A percentile compares a stretch with the other conserved stretches of the same genome.
Evolutionary conservation across 2,113 vertebrate genomes (phyloP).

Genomic region (Anas platyrhynchos): DNA sequence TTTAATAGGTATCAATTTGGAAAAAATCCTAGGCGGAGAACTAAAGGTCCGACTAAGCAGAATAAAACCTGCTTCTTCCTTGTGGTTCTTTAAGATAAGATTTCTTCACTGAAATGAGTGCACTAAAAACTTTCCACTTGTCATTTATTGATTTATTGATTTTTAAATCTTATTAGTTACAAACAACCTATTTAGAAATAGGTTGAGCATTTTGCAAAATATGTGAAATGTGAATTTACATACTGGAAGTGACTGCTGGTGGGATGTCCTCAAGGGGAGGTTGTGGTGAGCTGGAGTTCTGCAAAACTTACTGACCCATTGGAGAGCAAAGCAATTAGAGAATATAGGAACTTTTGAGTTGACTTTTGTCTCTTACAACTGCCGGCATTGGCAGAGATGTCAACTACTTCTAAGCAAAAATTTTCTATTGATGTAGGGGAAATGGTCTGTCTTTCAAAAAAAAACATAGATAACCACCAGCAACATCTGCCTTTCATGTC

Average conservation of each 20-base stretch:
- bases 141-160: not conserved
- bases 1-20: not conserved
- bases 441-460: not conserved
- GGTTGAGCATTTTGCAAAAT: not conserved
- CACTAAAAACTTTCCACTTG: not conserved
- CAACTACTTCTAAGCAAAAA: not conserved
- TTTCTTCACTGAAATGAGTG: not conserved
- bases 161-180: not conserved
- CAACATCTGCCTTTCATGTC: fast-evolving
- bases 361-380: not conserved
- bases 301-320: not conserved
- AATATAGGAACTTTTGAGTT: not conserved
- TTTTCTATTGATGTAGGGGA: not conserved
- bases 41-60: not conserved
- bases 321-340: not conserved
- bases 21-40: not conserved
- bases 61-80: not conserved
- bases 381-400: no score
- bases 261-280: not conserved
- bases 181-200: not conserved
- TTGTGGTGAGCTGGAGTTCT: not conserved
- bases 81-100: not conserved
- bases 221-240: fast-evolving
- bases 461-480: not conserved
- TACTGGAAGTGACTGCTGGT: not conserved